Evolutionary conservation across 2,888 invertebrate genomes (phyloP).

Genomic region (Bunonema sp.): DNA sequence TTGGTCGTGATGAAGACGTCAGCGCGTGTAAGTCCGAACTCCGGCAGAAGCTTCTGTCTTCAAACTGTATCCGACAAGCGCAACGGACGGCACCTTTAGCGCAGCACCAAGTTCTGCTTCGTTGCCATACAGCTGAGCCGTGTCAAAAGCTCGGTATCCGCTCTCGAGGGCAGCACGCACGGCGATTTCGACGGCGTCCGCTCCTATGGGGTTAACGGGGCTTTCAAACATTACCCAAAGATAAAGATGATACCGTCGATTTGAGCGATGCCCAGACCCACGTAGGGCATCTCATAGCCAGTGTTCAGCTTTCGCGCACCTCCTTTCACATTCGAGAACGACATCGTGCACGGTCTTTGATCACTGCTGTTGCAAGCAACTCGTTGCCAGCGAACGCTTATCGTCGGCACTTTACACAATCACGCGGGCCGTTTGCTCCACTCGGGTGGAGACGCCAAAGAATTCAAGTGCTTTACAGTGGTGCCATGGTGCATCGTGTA

Average conservation of each 20-base stretch:
- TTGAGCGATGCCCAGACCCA: constrained; percentile 23
- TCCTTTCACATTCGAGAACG: constrained; percentile 10
- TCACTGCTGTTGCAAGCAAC: too few relatives aligned
- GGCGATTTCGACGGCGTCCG: not conserved
- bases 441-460: too few relatives aligned
- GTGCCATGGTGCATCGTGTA: too few relatives aligned
- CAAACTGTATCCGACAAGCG: not conserved
- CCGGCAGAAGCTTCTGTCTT: constrained; percentile 56
- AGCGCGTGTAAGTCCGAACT: constrained; percentile 56
- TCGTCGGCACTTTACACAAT: too few relatives aligned
- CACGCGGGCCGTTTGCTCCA: too few relatives aligned
- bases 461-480: too few relatives aligned
- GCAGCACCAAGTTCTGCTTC: constrained; percentile 57
- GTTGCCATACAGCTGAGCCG: constrained; percentile 62
- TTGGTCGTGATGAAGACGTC: constrained; percentile 69
- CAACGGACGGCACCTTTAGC: constrained; percentile 9
- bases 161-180: constrained; percentile 5
- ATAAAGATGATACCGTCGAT: too few relatives aligned
- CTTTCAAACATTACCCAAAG: not conserved
- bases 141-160: constrained; percentile 62
- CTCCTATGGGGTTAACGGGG: not conserved
- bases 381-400: too few relatives aligned
- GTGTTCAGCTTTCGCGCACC: constrained; percentile 10
- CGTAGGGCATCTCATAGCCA: constrained; percentile 16
- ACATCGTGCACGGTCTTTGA: too few relatives aligned